Evolutionary conservation across 30 jellyfish, hydroid and myxozoan species (phyloP).

Genomic region (Morbakka virulenta): DNA sequence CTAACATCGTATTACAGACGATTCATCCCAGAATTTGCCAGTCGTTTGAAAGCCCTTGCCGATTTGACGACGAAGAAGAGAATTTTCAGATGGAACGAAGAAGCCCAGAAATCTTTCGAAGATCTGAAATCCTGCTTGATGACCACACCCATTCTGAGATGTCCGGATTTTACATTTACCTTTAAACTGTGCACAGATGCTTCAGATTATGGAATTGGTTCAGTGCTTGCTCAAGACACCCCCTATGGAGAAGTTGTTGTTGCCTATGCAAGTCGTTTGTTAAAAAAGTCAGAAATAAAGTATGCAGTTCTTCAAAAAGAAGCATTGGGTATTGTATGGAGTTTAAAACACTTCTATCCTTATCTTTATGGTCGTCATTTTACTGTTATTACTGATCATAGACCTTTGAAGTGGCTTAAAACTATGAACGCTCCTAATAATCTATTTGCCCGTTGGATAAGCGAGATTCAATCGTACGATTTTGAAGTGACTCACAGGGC

Average conservation of each 20-base stretch:
- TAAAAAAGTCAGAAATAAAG: conserved; percentile 26
- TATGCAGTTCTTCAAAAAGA: conserved; percentile 46
- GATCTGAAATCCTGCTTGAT: background rate
- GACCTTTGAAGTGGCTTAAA: conserved; percentile 13
- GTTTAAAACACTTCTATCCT: background rate
- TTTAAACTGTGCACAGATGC: conserved; percentile 7
- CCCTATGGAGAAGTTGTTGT: conserved; percentile 7
- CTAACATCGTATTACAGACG: conserved; percentile 46
- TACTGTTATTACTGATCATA: background rate
- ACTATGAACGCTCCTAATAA: conserved; percentile 2
- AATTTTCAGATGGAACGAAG: conserved; percentile 7
- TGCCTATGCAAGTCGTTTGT: conserved; percentile 1
- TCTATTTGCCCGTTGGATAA: conserved; percentile 61
- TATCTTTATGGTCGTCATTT: background rate
- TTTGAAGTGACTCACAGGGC: conserved; percentile 1
- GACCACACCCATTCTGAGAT: conserved; percentile 15
- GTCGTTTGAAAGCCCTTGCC: conserved; percentile 1
- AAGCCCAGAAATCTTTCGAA: conserved; percentile 3
- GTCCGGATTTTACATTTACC: conserved; percentile 9
- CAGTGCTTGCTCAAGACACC: conserved; percentile 16
- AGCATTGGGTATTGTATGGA: conserved; percentile 35
- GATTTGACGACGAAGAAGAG: background rate
- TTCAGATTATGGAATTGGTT: background rate
- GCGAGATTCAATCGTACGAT: conserved; percentile 6
- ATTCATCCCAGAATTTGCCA: conserved; percentile 16